These are phyloP conservation scores for Augochlorella aurata DNA, from an alignment of 2,888 invertebrate species.

Conservation along the genomic window DNA sequence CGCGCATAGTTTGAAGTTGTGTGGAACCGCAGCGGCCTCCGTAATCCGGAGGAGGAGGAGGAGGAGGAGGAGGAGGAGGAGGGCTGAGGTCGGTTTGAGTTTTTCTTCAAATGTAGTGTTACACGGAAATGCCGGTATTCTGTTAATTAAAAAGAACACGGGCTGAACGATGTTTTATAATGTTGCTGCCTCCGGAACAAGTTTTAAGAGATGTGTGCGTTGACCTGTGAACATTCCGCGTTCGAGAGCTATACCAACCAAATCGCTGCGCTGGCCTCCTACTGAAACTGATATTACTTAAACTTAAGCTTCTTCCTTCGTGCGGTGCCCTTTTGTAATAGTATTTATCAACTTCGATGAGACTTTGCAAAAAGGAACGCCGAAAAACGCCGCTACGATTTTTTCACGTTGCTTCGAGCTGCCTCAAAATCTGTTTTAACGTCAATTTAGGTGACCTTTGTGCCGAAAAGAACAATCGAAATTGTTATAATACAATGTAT, in stretches of 20 bases:
- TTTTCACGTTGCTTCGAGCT: no score
- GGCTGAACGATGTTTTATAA: not conserved
- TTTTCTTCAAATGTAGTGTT: not conserved
- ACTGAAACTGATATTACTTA: no score
- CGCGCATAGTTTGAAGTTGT: constrained; percentile 11
- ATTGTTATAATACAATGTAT: no score
- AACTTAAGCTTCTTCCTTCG: no score
- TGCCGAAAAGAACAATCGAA: no score
- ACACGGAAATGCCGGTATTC: not conserved
- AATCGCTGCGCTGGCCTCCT: not conserved
- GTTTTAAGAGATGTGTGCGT: not conserved
- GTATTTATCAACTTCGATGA: no score
- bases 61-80: no score
- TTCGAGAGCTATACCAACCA: not conserved
- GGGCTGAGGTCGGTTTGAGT: constrained; percentile 1
- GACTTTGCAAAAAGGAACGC: no score
- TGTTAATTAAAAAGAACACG: not conserved
- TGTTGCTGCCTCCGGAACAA: not conserved
- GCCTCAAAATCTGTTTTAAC: no score
- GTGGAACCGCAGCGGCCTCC: constrained; percentile 9
- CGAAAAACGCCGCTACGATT: no score
- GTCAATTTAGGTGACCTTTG: no score
- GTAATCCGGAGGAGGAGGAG: not conserved
- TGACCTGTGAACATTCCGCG: not conserved
- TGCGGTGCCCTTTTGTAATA: no score